These are phyloP conservation scores for Apoda limacodes DNA, from an alignment of 2,888 invertebrate genomes.

Conservation along the genomic window DNA sequence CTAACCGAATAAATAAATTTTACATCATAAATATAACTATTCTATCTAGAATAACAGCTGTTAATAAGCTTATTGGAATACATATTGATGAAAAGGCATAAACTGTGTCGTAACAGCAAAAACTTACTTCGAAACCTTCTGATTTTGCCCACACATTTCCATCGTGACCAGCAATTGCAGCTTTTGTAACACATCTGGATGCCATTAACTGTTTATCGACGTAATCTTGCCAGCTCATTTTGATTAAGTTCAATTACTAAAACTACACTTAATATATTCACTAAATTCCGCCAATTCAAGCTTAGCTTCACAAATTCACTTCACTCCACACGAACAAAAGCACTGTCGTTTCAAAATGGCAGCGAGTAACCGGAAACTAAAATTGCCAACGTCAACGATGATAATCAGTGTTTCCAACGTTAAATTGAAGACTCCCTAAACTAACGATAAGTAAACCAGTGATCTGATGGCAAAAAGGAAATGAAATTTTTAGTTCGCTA, in stretches of 20 bases:
- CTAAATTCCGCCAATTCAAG: slow-evolving; percentile 63
- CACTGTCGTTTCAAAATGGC: slow-evolving; percentile 69
- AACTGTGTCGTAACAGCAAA: slow-evolving; percentile 36
- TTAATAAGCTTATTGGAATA: no score
- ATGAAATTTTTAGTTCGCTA: no score
- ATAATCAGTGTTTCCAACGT: no score
- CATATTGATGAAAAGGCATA: no score
- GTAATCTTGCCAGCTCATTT: slow-evolving; percentile 99
- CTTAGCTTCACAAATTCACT: slow-evolving; percentile 49
- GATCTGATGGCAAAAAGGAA: no score
- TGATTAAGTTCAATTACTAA: slow-evolving; percentile 68
- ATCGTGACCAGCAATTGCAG: slow-evolving; percentile 95
- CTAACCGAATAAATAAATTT: slow-evolving; percentile 43
- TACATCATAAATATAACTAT: no score
- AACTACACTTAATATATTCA: slow-evolving; percentile 65
- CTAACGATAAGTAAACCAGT: no score
- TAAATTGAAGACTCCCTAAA: no score
- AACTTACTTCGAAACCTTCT: slow-evolving; percentile 93
- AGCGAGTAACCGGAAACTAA: slow-evolving; percentile 27
- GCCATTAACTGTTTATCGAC: slow-evolving; percentile 97
- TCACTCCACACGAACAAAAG: slow-evolving; percentile 69
- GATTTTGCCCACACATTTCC: slow-evolving; percentile 96
- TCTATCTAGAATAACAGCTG: no score
- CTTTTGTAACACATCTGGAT: slow-evolving; percentile 94
- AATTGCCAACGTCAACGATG: background rate